Evolutionary conservation across 1,140 invertebrate species (phyloP).

Genomic region (Thaumetopoea pityocampa): DNA sequence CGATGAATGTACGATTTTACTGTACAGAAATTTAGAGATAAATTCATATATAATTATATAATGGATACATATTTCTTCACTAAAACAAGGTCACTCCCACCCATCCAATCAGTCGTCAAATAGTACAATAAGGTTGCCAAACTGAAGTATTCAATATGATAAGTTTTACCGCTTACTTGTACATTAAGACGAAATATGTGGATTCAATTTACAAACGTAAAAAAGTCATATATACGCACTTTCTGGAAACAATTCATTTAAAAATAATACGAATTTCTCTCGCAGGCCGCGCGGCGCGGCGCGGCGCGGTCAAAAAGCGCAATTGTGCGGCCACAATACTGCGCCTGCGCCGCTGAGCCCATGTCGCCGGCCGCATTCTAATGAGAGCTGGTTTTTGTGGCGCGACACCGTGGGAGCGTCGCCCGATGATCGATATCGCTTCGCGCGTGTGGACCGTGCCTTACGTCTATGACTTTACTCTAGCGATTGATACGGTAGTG

Average conservation of each 20-base stretch:
- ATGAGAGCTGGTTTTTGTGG: constrained; percentile 52
- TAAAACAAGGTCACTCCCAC: too few species aligned
- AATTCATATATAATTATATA: too few species aligned
- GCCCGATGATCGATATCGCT: constrained; percentile 20
- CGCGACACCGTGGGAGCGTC: constrained; percentile 48
- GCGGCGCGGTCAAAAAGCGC: constrained; percentile 29
- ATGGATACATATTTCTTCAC: too few species aligned
- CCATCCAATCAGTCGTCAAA: too few species aligned
- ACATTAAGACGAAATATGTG: too few species aligned
- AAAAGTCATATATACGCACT: constrained; percentile 10
- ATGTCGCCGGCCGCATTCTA: constrained; percentile 43
- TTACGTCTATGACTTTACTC: constrained; percentile 16
- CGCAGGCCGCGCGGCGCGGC: constrained; percentile 7
- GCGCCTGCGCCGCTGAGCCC: constrained; percentile 21
- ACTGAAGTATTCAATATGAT: too few species aligned
- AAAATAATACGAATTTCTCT: constrained; percentile 17
- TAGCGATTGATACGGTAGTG: constrained; percentile 1
- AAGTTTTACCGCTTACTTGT: too few species aligned
- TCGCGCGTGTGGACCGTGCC: constrained; percentile 19
- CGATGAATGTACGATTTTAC: background rate
- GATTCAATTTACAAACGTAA: constrained; percentile 3
- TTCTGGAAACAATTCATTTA: constrained; percentile 18
- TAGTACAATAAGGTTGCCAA: too few species aligned
- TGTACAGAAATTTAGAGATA: too few species aligned
- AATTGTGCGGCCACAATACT: constrained; percentile 19